phyloP scores from a whole-genome alignment of 2,113 vertebrate genomes.

The Neolamprologus cancellatus region DNA sequence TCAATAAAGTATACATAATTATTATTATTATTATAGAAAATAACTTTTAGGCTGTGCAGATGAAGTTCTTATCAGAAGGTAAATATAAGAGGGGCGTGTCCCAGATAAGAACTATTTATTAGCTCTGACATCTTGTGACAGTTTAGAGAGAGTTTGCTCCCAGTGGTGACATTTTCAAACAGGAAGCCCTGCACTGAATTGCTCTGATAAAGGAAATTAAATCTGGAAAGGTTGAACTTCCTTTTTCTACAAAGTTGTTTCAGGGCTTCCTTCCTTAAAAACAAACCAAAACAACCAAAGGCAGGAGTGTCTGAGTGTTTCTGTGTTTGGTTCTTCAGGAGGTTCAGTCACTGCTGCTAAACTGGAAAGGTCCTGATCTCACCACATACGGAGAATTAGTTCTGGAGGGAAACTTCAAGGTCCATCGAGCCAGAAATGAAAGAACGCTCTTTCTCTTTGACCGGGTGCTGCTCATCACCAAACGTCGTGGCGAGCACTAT shows the following conservation, averaged over 20 bases:
- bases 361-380: constrained; percentile 89
- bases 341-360: constrained; percentile 87
- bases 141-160: background rate
- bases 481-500: constrained; percentile 83
- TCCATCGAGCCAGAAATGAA: constrained; percentile 82
- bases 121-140: background rate
- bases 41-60: background rate
- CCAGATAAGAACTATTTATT: background rate
- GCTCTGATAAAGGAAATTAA: background rate
- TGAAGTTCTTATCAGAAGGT: background rate
- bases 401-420: constrained; percentile 86
- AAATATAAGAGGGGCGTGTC: background rate
- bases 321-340: constrained; percentile 69
- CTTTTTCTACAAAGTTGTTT: background rate
- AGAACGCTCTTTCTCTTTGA: constrained; percentile 90
- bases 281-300: background rate
- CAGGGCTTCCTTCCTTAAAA: background rate
- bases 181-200: background rate
- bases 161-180: background rate
- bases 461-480: constrained; percentile 84
- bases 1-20: no score
- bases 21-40: background rate
- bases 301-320: background rate
- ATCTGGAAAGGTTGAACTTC: background rate
- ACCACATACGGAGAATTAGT: constrained; percentile 92